Percentiles rank a stretch among this genome's conserved stretches.
Conservation (phyloP, 2,888 invertebrate species). For the Lydus trimaculatus region DNA sequence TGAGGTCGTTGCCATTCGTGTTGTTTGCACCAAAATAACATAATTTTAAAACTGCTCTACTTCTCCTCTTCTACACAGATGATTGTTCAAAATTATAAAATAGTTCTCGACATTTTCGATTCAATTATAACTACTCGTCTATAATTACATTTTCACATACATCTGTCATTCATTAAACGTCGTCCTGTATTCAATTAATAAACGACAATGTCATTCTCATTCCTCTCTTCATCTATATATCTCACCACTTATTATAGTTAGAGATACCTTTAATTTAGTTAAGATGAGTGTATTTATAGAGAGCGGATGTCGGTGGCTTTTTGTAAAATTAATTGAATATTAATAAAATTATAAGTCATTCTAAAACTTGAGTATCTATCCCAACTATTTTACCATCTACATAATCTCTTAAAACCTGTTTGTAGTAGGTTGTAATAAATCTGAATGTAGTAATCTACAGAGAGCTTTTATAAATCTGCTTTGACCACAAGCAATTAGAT, state of each 20-base stretch:
- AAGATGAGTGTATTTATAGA: background rate
- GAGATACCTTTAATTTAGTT: background rate
- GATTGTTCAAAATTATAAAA: background rate
- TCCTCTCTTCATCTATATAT: background rate
- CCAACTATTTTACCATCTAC: no score
- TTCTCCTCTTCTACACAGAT: no score
- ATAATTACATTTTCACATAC: slow-evolving; percentile 36
- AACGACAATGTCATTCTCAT: background rate
- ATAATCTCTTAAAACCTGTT: background rate
- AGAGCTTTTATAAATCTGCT: background rate
- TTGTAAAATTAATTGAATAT: background rate
- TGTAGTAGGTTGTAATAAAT: background rate
- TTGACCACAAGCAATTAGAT: slow-evolving; percentile 21
- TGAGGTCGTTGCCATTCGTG: background rate
- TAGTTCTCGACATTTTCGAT: slow-evolving; percentile 22
- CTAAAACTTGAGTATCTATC: background rate
- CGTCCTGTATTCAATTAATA: slow-evolving; percentile 7
- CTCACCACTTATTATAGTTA: background rate
- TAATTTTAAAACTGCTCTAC: background rate
- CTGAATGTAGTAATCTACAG: background rate
- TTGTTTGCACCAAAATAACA: background rate
- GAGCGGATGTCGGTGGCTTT: background rate
- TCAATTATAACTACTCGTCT: slow-evolving; percentile 32
- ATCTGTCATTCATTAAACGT: slow-evolving; percentile 36
- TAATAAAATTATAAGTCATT: background rate